Base-by-base conservation (phyloP, 2,113 vertebrate genomes). In the Rafetus swinhoei region DNA sequence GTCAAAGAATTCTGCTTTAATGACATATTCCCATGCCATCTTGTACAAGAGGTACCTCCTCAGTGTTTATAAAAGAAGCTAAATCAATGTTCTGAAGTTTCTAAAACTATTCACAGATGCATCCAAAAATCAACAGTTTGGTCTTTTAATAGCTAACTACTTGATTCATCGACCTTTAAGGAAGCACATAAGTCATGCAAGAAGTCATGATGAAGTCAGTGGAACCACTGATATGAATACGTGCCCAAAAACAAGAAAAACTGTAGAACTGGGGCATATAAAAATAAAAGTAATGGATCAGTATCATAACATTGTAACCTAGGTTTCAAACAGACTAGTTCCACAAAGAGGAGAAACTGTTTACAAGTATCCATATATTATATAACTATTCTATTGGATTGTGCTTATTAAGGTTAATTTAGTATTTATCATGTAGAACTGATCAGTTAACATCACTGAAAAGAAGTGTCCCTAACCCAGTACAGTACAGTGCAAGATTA, bases 361-460 rank as follows among this genome's bases (percentile, higher is more conserved):
- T 88, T 88, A 93, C 12, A 90, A 79, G 76, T 6, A 72, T 11
- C 65, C 7, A 24, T 3, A 65, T 3, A 32, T 0, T 25, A 11
- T 39, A 35, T 35, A 35, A 45, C 6, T 45, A 84, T 77, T 86
- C n/a, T 82, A 57, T 82, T 72, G 4, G 18, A 13, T 57, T 54
- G 2, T 14, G 6, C 18, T 45, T 65, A 91, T 87, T 74, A 32
- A 19, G 2, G 19, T 52, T 69, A 89, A 85, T 72, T 72, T 72
- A n/a, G 25, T 0, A 7, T 14, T 8, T 35, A 60, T 57, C 35
- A 82, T 3, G 39, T 39, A 1, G 0, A 92, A 91, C 79, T 14
- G 0, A 14, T 74, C 82, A 53, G 7, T 50, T 82, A 86, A 27
- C 32, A 55, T 11, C 0, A 0, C 45, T 1, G 8, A 21, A 25